Percentiles rank a stretch among this genome's conserved stretches.
Evolutionary conservation across 1,140 invertebrate species (phyloP).

Genomic region (Sitobion miscanthi): DNA sequence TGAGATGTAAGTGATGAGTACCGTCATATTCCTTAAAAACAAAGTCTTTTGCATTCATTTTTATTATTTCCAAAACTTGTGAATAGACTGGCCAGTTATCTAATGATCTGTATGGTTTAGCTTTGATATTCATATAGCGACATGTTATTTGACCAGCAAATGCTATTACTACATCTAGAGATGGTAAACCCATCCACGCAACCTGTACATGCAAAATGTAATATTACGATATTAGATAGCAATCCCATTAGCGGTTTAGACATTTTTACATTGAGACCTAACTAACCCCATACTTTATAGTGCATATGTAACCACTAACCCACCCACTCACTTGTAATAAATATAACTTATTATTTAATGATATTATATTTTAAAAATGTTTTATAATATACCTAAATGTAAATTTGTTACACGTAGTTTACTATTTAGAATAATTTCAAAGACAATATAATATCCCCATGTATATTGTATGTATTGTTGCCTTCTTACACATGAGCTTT

Average conservation of each 20-base stretch:
- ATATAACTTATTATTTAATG: too few species aligned
- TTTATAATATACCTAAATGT: too few species aligned
- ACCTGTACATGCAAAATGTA: slow-evolving; percentile 64
- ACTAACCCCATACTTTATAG: neutral
- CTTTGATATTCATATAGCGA: slow-evolving; percentile 80
- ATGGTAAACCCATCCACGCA: slow-evolving; percentile 72
- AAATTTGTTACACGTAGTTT: too few species aligned
- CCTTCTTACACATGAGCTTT: too few species aligned
- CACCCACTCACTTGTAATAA: neutral
- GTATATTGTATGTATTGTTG: too few species aligned
- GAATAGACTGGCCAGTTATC: slow-evolving; percentile 73
- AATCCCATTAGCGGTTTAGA: neutral
- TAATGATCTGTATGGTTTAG: slow-evolving; percentile 70
- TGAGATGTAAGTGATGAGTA: slow-evolving; percentile 84
- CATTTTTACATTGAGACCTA: neutral
- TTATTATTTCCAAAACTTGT: slow-evolving; percentile 71
- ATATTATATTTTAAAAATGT: too few species aligned
- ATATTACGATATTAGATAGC: slow-evolving; percentile 24
- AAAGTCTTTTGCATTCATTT: slow-evolving; percentile 68
- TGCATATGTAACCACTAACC: neutral
- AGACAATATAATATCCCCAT: too few species aligned
- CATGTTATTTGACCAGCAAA: slow-evolving; percentile 77
- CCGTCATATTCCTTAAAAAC: slow-evolving; percentile 76
- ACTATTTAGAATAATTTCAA: too few species aligned
- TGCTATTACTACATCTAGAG: slow-evolving; percentile 72